Percentiles rank a stretch among this genome's conserved stretches.
phyloP scores from a whole-genome alignment of 2,888 invertebrate species.

The Drosophila quasianomalipes region DNA sequence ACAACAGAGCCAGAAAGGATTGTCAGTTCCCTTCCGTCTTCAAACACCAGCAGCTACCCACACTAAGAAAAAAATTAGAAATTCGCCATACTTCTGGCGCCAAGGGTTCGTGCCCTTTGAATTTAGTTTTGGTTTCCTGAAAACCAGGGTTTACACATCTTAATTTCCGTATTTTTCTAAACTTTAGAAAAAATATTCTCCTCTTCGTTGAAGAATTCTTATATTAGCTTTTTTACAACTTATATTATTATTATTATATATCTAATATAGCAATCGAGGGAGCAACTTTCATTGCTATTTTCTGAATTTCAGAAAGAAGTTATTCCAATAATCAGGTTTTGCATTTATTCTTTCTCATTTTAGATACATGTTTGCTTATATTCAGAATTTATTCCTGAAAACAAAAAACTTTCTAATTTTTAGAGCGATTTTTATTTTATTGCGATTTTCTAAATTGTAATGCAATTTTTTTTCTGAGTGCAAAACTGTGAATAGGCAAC shows the following conservation, averaged over 20 bases:
- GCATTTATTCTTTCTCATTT: background rate
- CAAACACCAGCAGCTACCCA: constrained; percentile 9
- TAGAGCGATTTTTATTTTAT: background rate
- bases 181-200: background rate
- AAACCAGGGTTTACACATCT: background rate
- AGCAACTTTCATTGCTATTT: background rate
- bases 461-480: background rate
- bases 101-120: background rate
- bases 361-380: background rate
- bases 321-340: background rate
- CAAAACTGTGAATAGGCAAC: constrained; percentile 1
- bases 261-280: background rate
- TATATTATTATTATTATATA: background rate
- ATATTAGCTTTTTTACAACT: background rate
- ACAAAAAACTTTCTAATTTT: background rate
- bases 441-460: background rate
- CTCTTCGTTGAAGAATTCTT: background rate
- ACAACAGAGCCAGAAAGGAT: constrained; percentile 21
- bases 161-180: background rate
- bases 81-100: background rate
- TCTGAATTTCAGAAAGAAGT: background rate
- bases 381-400: no score
- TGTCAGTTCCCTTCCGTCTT: background rate
- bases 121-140: background rate
- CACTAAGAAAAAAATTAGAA: background rate